Base-by-base conservation (phyloP, 2,888 invertebrate species). In the Camponotus fellah region DNA sequence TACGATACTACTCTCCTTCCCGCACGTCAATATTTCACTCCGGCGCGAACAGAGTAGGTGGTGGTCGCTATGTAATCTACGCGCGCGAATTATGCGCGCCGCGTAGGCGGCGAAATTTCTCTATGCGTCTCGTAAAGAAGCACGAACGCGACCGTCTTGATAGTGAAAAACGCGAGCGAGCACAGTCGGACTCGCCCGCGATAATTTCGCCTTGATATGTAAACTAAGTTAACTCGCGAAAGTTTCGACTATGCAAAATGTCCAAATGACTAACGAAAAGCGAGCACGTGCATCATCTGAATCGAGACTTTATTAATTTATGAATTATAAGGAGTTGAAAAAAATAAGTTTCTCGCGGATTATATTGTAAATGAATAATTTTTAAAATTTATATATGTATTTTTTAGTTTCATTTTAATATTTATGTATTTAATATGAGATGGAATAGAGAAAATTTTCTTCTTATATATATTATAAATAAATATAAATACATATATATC, bases 1-100 rank as follows among this genome's bases (percentile, higher is more conserved):
- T 85, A 80, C 80, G 64, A 74, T 72, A 62, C 72, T 81, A 60
- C 65, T 65, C 49, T 60, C 77, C 72, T 79, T 79, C 26, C 8
- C 79, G 69, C 74, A 64, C 49, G 64, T 21, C 85, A 84, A 80
- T 85, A 84, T 85, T 80, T 85, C 68, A 84, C 74, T 34, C 68
- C 40, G 43, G 53, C 40, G 34, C 77, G 64, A 43, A 37, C 26
- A 62, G 34, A 83, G 79, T 85, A 80, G 74, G 79, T 84, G 74
- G 46, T 64, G 53, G 85, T 85, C 80, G 85, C 74, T 58, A 74
- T 26, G 66, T 74, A 79, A 85, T 85, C 84, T 58, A 79, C 60
- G 64, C 81, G 37, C 74, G 74, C 53, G 66, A 71, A 80, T 80
- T 80, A 80, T 71, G 79, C 60, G 46, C 43, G 69, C 21, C 34